Evolutionary conservation across 1,140 invertebrate species (phyloP).

Genomic region (Drosophila pseudoobscura): DNA sequence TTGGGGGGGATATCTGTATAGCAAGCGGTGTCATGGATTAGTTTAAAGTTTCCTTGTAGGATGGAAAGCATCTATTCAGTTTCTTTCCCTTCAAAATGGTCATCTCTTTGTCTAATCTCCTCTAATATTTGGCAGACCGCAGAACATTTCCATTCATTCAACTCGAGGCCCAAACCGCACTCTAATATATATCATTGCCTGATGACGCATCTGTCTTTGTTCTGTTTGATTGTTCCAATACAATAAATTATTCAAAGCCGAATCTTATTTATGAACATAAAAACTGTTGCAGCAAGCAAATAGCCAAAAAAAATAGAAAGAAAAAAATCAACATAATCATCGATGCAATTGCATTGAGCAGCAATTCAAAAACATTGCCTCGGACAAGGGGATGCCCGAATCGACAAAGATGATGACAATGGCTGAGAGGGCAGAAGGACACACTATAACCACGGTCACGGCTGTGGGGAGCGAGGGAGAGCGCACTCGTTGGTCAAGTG

Average conservation of each 20-base stretch:
- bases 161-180: slow-evolving; percentile 4
- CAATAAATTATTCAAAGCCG: slow-evolving; percentile 76
- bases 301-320: slow-evolving; percentile 7
- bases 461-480: no score
- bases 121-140: slow-evolving; percentile 3
- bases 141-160: slow-evolving; percentile 26
- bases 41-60: background rate
- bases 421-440: slow-evolving; percentile 5
- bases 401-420: slow-evolving; percentile 66
- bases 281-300: slow-evolving; percentile 48
- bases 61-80: background rate
- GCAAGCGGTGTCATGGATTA: no score
- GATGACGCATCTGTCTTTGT: slow-evolving; percentile 67
- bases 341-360: slow-evolving; percentile 76
- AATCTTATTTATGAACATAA: slow-evolving; percentile 66
- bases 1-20: no score
- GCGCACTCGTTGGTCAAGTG: slow-evolving; percentile 1
- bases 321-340: slow-evolving; percentile 76
- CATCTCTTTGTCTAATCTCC: background rate
- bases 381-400: slow-evolving; percentile 22
- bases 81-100: no score
- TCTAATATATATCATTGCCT: slow-evolving; percentile 41
- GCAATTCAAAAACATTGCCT: slow-evolving; percentile 75
- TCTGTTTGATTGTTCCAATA: slow-evolving; percentile 24
- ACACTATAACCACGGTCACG: no score